A percentile compares a stretch with the other conserved stretches of the same genome.
These are phyloP conservation scores for Lepus europaeus DNA, from an alignment of 2,113 vertebrate genomes.

Conservation along the genomic window DNA sequence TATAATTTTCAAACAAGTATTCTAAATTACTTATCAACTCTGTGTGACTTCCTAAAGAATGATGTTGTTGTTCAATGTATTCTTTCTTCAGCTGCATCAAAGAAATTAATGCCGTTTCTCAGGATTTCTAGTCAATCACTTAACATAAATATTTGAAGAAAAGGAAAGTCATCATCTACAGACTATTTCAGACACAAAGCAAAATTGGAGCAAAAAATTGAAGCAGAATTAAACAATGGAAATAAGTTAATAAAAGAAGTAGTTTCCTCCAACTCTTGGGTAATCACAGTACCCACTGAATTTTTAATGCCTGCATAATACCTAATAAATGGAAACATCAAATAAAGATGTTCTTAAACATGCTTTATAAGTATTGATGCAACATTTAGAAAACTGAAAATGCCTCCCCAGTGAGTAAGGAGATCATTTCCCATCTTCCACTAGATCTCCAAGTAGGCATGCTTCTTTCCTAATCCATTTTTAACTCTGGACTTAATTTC, in stretches of 20 bases:
- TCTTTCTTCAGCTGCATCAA: neutral
- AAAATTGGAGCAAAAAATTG: neutral
- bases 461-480: neutral
- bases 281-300: neutral
- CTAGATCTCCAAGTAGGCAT: neutral
- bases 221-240: neutral
- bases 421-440: neutral
- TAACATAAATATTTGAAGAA: neutral
- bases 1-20: neutral
- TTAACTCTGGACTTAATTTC: neutral
- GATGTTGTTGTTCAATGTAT: neutral
- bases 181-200: neutral
- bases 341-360: neutral
- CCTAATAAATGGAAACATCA: neutral
- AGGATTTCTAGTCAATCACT: neutral
- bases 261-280: neutral
- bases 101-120: neutral
- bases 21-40: neutral
- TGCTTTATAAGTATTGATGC: neutral
- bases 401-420: neutral
- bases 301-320: neutral
- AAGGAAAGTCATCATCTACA: neutral
- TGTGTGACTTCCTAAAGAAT: neutral
- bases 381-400: neutral
- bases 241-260: slow-evolving; percentile 13